A percentile compares a stretch with the other conserved stretches of the same genome.
phyloP scores from a whole-genome alignment of 2,888 invertebrate genomes.

The Abscondita cerata region DNA sequence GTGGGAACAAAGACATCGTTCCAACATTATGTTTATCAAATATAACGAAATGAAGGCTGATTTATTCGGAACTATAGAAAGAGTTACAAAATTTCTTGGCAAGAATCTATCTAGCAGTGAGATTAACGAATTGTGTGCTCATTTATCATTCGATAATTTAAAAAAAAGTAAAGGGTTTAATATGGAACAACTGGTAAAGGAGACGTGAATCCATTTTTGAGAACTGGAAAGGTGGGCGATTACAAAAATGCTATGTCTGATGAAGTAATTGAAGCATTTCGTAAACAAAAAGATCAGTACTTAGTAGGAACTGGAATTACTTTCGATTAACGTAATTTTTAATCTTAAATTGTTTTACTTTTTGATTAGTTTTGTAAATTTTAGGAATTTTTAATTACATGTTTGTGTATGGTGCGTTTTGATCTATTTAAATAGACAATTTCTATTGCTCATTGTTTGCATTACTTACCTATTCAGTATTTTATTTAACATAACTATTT shows the following conservation, averaged over 20 bases:
- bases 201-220: not conserved
- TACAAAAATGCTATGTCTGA: not conserved
- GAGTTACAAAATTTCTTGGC: conserved; percentile 57
- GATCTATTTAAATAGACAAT: too few relatives aligned
- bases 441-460: too few relatives aligned
- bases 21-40: too few relatives aligned
- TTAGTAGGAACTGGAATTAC: not conserved
- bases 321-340: not conserved
- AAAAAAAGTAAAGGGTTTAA: conserved; percentile 53
- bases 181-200: conserved; percentile 46
- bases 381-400: too few relatives aligned
- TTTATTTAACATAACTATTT: too few relatives aligned
- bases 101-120: conserved; percentile 51
- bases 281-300: not conserved
- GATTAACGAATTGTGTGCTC: conserved; percentile 53
- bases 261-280: not conserved
- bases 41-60: conserved; percentile 85
- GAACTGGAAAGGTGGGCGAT: not conserved
- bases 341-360: too few relatives aligned
- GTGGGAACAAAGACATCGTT: conserved; percentile 73
- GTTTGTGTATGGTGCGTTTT: too few relatives aligned
- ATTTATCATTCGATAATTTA: conserved; percentile 63
- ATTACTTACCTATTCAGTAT: too few relatives aligned
- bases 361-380: too few relatives aligned
- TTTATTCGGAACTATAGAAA: conserved; percentile 54